Conservation (phyloP, 2,797 vertebrate genomes). For the Picus viridis region DNA sequence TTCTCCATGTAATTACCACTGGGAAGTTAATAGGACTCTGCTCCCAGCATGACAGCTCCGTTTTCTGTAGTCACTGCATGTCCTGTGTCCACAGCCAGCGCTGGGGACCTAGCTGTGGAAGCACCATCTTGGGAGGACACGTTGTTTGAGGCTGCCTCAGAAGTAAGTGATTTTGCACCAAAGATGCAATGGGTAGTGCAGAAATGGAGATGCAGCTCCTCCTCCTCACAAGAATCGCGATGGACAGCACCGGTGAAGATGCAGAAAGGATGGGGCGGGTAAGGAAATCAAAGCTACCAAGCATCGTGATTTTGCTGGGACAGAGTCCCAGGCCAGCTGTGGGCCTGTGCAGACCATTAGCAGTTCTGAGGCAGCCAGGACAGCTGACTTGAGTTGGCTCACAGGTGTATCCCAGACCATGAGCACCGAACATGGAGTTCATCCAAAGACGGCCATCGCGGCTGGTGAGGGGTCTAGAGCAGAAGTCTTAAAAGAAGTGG, state of each 20-base stretch:
- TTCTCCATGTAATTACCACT: not conserved
- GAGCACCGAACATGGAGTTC: too few species aligned
- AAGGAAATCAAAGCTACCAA: not conserved
- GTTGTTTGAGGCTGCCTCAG: not conserved
- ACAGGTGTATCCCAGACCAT: too few species aligned
- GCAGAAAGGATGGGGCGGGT: not conserved
- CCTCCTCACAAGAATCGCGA: rapidly evolving
- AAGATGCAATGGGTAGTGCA: not conserved
- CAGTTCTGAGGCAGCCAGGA: too few species aligned
- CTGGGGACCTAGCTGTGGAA: not conserved
- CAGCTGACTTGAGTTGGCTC: too few species aligned
- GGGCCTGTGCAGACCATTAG: too few species aligned
- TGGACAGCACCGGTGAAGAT: not conserved
- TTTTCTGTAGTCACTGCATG: not conserved
- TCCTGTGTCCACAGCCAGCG: not conserved
- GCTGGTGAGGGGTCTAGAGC: too few species aligned
- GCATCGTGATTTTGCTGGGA: not conserved
- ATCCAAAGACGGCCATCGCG: too few species aligned
- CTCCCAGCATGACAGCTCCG: rapidly evolving
- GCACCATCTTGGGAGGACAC: not conserved
- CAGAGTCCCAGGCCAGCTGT: too few species aligned
- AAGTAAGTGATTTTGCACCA: not conserved
- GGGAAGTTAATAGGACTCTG: slow-evolving; percentile 13
- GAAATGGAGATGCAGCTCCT: not conserved
- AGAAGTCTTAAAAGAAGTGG: too few species aligned